A percentile compares a stretch with the other conserved stretches of the same genome.
These are phyloP conservation scores for Acholoe squamosa DNA, from an alignment of 2,888 invertebrate genomes.

Conservation along the genomic window DNA sequence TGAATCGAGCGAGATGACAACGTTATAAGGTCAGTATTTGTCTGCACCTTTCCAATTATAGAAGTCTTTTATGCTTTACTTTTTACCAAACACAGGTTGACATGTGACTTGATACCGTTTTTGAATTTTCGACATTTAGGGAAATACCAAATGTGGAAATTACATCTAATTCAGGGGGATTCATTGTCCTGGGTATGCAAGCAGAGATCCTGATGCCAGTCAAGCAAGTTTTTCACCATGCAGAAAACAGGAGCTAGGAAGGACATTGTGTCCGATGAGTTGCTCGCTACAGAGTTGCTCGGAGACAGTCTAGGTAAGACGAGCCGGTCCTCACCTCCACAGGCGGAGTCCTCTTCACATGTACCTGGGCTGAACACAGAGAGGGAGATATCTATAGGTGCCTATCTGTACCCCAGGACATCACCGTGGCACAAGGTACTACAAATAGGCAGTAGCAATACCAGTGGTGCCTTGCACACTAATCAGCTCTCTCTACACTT, in stretches of 20 bases:
- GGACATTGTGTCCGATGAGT: not conserved
- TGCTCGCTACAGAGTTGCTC: not conserved
- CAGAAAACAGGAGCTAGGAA: not conserved
- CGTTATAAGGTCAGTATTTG: not conserved
- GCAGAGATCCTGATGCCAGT: not conserved
- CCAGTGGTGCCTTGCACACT: no score
- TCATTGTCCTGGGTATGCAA: not conserved
- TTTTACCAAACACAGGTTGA: not conserved
- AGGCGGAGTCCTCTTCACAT: not conserved
- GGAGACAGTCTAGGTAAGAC: not conserved
- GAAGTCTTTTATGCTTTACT: not conserved
- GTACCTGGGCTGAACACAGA: conserved; percentile 11
- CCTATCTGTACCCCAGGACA: no score
- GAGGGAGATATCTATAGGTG: not conserved
- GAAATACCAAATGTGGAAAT: not conserved
- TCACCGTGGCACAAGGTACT: no score
- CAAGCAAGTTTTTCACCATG: not conserved
- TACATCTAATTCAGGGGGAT: not conserved
- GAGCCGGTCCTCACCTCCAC: not conserved
- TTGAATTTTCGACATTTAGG: not conserved
- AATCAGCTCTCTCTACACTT: no score
- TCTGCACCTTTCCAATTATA: not conserved
- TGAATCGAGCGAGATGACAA: no score
- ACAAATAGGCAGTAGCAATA: no score
- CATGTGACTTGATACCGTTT: no score